A percentile compares a stretch with the other conserved stretches of the same genome.
phyloP scores from a whole-genome alignment of 2,888 invertebrate genomes.

The Rhagium mordax region DNA sequence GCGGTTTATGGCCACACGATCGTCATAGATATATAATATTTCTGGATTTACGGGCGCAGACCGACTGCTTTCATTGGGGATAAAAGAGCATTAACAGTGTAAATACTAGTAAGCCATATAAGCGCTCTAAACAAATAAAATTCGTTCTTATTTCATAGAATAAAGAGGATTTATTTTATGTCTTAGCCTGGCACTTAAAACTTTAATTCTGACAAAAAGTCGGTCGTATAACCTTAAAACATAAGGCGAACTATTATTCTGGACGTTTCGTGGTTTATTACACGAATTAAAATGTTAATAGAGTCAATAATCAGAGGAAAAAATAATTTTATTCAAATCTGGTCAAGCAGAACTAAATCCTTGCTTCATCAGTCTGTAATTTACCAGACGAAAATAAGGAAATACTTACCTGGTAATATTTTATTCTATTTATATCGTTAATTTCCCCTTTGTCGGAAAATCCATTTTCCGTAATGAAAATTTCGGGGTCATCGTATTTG shows the following conservation, averaged over 20 bases:
- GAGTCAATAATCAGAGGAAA: not conserved
- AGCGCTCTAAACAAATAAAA: conserved; percentile 20
- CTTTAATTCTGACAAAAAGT: not conserved
- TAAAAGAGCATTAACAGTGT: not conserved
- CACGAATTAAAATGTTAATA: not conserved
- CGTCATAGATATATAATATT: no score
- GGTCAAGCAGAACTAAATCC: not conserved
- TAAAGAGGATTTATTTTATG: not conserved
- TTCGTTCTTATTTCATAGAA: conserved; percentile 1
- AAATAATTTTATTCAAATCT: no score
- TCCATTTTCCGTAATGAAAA: conserved; percentile 76
- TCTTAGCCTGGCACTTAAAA: not conserved
- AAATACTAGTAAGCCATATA: conserved; percentile 7
- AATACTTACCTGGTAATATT: conserved; percentile 56
- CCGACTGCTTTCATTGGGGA: not conserved
- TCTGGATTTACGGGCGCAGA: no score
- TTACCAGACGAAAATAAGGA: not conserved
- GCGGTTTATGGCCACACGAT: no score
- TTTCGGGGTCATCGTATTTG: conserved; percentile 69
- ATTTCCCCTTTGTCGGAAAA: conserved; percentile 71
- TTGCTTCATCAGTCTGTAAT: not conserved
- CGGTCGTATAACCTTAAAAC: not conserved
- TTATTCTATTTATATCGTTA: conserved; percentile 70
- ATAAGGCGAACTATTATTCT: not conserved
- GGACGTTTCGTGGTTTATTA: no score